A percentile compares a stretch with the other conserved stretches of the same genome.
Evolutionary conservation across 1,140 invertebrate species (phyloP).

Genomic region (Acromyrmex charruanus): DNA sequence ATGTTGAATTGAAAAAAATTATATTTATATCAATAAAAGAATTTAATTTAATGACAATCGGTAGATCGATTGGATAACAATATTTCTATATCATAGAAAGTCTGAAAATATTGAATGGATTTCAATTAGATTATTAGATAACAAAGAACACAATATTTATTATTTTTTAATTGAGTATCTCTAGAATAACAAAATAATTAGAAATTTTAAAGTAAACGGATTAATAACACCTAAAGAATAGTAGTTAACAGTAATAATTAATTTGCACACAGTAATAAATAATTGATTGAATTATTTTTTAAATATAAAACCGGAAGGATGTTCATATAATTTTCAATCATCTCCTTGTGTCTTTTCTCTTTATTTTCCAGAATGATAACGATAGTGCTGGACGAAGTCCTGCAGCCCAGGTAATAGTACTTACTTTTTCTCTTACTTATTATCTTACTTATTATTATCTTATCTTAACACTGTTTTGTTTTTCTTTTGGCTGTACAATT

Average conservation of each 20-base stretch:
- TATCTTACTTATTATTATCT: slow-evolving; percentile 62
- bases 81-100: slow-evolving; percentile 65
- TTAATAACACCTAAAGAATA: slow-evolving; percentile 47
- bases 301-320: slow-evolving; percentile 61
- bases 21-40: neutral
- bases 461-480: slow-evolving; percentile 64
- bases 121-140: slow-evolving; percentile 71
- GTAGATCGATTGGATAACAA: slow-evolving; percentile 31
- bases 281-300: slow-evolving; percentile 34
- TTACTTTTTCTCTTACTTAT: slow-evolving; percentile 84
- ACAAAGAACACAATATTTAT: slow-evolving; percentile 54
- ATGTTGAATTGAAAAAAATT: neutral
- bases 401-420: slow-evolving; percentile 87
- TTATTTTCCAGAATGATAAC: slow-evolving; percentile 86
- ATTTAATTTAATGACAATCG: neutral
- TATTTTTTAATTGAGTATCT: slow-evolving; percentile 57
- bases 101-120: slow-evolving; percentile 75
- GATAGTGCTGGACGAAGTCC: slow-evolving; percentile 87
- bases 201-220: slow-evolving; percentile 27
- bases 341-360: slow-evolving; percentile 85
- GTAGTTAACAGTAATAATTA: slow-evolving; percentile 55
- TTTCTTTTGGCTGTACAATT: slow-evolving; percentile 62
- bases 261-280: slow-evolving; percentile 2
- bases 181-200: slow-evolving; percentile 55
- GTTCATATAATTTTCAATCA: slow-evolving; percentile 82